phyloP scores from a whole-genome alignment of 2,113 vertebrate species.

The Varanus salvator region DNA sequence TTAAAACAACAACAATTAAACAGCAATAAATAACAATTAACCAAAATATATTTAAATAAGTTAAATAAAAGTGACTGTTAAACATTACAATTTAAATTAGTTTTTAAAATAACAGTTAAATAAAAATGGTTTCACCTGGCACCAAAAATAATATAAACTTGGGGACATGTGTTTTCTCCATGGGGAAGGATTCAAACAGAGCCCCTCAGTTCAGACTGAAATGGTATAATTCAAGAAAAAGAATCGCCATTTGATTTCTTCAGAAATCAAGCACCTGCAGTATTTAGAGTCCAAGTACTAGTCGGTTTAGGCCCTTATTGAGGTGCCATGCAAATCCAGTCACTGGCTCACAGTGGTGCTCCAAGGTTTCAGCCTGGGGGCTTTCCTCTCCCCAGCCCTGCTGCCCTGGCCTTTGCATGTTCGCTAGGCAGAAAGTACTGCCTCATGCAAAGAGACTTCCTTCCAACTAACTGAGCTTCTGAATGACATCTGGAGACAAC shows the following conservation, averaged over 20 bases:
- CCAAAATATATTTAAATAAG: too few species aligned
- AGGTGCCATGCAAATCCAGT: too few species aligned
- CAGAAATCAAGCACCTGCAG: background rate
- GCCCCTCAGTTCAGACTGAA: background rate
- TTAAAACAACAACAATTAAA: too few species aligned
- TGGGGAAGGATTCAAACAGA: background rate
- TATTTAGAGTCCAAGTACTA: too few species aligned
- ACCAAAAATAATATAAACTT: too few species aligned
- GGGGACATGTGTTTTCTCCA: background rate
- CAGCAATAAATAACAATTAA: too few species aligned
- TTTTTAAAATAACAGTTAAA: too few species aligned
- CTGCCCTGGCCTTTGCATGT: background rate
- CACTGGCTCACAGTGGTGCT: too few species aligned
- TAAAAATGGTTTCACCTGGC: too few species aligned
- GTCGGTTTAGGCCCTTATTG: too few species aligned
- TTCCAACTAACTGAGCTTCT: background rate
- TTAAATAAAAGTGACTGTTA: too few species aligned
- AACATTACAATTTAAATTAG: too few species aligned
- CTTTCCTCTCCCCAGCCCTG: background rate
- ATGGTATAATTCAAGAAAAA: background rate
- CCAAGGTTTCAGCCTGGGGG: background rate
- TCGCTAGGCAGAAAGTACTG: background rate
- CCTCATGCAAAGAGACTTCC: background rate
- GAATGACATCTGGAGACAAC: background rate
- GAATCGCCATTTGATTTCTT: background rate